These are phyloP conservation scores for Apamea crenata DNA, from an alignment of 2,888 invertebrate genomes.

Conservation along the genomic window DNA sequence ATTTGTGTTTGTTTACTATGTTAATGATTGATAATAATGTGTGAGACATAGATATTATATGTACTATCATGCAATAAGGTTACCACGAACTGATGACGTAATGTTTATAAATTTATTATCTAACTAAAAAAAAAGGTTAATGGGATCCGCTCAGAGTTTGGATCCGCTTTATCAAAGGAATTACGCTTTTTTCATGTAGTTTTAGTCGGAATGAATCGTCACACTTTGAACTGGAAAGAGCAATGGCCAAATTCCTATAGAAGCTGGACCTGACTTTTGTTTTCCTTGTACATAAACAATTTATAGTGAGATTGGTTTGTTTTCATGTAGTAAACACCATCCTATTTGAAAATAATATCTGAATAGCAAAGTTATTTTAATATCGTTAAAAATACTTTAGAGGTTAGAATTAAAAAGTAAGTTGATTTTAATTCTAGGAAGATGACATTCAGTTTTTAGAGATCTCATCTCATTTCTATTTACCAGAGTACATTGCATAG, in stretches of 20 bases:
- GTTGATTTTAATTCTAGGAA: neutral
- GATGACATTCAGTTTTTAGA: neutral
- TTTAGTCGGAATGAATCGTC: neutral
- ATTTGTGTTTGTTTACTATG: constrained; percentile 40
- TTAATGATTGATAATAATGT: constrained; percentile 37
- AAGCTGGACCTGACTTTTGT: neutral
- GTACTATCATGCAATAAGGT: constrained; percentile 31
- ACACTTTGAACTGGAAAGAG: neutral
- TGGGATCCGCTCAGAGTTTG: neutral
- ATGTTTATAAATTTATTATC: constrained; percentile 17
- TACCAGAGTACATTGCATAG: neutral
- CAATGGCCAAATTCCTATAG: neutral
- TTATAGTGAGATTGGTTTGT: neutral
- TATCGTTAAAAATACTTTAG: neutral
- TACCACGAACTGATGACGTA: constrained; percentile 24
- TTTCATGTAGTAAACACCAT: neutral
- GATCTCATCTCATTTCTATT: neutral
- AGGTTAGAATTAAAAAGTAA: neutral
- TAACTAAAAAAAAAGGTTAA: constrained; percentile 2
- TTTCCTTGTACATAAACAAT: neutral
- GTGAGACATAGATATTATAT: constrained; percentile 34
- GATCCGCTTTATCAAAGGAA: neutral
- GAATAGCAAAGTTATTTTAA: neutral
- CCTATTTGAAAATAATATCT: neutral
- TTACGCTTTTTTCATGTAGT: neutral